A percentile compares a stretch with the other conserved stretches of the same genome.
Evolutionary conservation across 2,797 vertebrate species (phyloP).

Genomic region (Peromyscus aztecus): DNA sequence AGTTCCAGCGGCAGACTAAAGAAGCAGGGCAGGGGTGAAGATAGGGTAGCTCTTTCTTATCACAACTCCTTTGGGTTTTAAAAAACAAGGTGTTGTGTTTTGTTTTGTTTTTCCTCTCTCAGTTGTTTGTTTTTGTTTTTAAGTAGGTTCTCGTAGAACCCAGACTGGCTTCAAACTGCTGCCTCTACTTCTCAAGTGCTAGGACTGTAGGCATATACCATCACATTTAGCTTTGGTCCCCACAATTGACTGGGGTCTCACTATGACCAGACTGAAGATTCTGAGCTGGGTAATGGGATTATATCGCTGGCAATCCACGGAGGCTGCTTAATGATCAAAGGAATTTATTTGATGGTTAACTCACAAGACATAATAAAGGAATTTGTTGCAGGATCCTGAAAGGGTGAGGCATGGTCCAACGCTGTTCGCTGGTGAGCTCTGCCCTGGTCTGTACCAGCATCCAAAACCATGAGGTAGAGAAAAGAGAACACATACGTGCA

Average conservation of each 20-base stretch:
- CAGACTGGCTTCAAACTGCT: background rate
- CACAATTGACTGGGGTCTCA: background rate
- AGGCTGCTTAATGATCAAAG: too few species aligned
- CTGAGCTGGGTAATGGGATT: background rate
- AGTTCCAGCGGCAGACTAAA: fast-evolving
- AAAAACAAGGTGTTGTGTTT: background rate
- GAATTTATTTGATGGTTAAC: too few species aligned
- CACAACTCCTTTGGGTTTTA: background rate
- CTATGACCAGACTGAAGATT: fast-evolving
- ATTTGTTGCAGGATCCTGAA: too few species aligned
- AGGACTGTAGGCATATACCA: background rate
- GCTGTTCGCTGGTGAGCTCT: too few species aligned
- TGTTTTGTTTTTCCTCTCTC: background rate
- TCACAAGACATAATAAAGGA: too few species aligned
- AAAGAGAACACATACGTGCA: too few species aligned
- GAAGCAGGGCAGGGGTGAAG: too few species aligned
- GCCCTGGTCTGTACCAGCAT: too few species aligned
- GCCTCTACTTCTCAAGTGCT: background rate
- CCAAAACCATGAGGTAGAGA: too few species aligned
- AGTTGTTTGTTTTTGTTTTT: background rate
- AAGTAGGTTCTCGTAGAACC: background rate
- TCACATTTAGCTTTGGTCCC: background rate
- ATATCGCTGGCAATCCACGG: too few species aligned
- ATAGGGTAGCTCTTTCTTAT: background rate
- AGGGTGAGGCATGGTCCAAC: too few species aligned